A percentile compares a stretch with the other conserved stretches of the same genome.
Conservation (phyloP, 1,140 invertebrate genomes). For the Drosophila pseudoananassae region DNA sequence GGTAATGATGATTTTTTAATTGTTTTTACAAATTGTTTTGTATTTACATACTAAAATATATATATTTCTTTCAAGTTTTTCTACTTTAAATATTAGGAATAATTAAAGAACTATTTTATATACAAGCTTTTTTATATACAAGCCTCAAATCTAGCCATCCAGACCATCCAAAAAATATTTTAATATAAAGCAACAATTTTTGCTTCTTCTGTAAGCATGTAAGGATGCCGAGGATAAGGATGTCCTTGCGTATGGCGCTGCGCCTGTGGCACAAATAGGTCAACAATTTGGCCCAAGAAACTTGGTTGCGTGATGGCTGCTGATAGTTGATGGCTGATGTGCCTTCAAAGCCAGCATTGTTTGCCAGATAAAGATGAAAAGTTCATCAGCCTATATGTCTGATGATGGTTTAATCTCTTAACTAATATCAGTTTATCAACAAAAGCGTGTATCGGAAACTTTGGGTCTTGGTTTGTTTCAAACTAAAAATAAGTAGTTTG, state of each 20-base stretch:
- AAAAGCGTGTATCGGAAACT: background rate
- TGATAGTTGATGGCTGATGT: background rate
- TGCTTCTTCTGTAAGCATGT: background rate
- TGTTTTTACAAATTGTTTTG: too few species aligned
- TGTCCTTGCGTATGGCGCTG: slow-evolving; percentile 22
- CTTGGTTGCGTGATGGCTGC: background rate
- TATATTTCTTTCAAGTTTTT: too few species aligned
- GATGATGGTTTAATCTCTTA: background rate
- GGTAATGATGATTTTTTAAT: too few species aligned
- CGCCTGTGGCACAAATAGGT: slow-evolving; percentile 49
- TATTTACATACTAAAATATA: too few species aligned
- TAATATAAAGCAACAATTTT: background rate
- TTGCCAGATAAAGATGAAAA: slow-evolving; percentile 1
- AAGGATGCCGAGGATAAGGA: background rate
- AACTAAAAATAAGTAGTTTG: background rate
- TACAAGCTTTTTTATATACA: too few species aligned
- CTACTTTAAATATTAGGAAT: too few species aligned
- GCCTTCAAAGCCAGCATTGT: slow-evolving; percentile 2
- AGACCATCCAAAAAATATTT: background rate
- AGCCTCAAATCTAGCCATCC: too few species aligned
- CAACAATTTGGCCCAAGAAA: slow-evolving; percentile 37
- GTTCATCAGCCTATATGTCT: slow-evolving; percentile 1
- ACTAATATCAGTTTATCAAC: background rate
- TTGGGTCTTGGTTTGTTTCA: too few species aligned
- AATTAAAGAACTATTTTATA: too few species aligned